Evolutionary conservation across 1,140 invertebrate genomes (phyloP).

Genomic region (Drosophila littoralis): DNA sequence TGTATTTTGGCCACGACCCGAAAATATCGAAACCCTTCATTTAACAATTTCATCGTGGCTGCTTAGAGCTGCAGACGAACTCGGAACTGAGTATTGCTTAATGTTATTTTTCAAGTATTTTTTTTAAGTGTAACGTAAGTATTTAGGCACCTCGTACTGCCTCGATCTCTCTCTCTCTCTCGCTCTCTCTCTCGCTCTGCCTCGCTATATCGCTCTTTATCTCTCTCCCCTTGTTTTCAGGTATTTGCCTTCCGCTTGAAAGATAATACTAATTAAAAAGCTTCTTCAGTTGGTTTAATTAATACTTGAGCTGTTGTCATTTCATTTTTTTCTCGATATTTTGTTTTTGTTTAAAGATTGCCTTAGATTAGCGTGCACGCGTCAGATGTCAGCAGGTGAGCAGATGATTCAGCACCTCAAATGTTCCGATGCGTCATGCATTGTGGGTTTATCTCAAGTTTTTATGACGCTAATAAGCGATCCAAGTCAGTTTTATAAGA

Average conservation of each 20-base stretch:
- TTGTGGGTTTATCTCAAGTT: slow-evolving; percentile 6
- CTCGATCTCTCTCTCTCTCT: neutral
- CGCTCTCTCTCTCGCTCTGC: neutral
- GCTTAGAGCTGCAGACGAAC: too few relatives aligned
- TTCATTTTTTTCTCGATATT: neutral
- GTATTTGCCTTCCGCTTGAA: neutral
- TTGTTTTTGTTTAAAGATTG: neutral
- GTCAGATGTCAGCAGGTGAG: neutral
- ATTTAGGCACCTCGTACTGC: neutral
- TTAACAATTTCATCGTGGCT: too few relatives aligned
- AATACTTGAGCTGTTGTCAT: slow-evolving; percentile 8
- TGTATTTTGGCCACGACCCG: too few relatives aligned
- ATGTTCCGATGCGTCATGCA: slow-evolving; percentile 3
- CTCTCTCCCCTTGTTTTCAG: neutral
- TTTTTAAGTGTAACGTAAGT: neutral
- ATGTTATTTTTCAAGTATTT: neutral
- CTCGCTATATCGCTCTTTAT: neutral
- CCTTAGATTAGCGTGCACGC: slow-evolving; percentile 6
- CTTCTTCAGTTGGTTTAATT: slow-evolving; percentile 28
- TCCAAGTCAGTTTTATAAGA: neutral
- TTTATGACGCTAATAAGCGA: neutral
- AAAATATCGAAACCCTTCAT: too few relatives aligned
- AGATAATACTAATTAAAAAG: slow-evolving; percentile 58
- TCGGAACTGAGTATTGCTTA: too few relatives aligned
- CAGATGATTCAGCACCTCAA: slow-evolving; percentile 11